Evolutionary conservation across 1,140 invertebrate genomes (phyloP), one percentile per base, ranked within the genome.

Genomic region (Aleiodes sp.): DNA sequence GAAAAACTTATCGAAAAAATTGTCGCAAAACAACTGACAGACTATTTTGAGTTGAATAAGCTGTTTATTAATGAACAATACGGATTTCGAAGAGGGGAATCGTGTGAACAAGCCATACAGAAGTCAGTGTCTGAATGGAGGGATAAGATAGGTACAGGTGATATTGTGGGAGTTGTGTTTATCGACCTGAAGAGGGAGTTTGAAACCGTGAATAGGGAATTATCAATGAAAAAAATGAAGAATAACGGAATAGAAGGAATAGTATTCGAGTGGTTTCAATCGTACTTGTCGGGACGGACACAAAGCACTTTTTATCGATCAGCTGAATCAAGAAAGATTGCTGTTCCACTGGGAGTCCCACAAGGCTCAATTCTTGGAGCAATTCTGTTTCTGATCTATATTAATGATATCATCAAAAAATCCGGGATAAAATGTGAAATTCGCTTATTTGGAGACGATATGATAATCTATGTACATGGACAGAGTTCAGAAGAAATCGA

Each of bases 1-100:
- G 73, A 77, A 68, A 74, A 75, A 68, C 31, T 77, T 35, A 16
- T 77, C 9, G 74, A 77, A 70, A 2, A 73, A 19, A 24, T 70
- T 33, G 72, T 73, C 2, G 70, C 74, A 62, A 63, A 70, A 41
- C 71, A 74, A 68, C 12, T 75, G 26, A 57, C 12, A 14, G 33
- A 72, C 2, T 66, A 64, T 28, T 31, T 74, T 4, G 65, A 67
- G 14, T 46, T 7, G 2, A 72, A 74, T 65, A 52, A 68, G 6
- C 39, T 70, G 52, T 21, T 72, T 12, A 71, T 37, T 9, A 59
- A 70, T 19, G 28, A 69, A 10, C 71, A 70, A 41, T 72, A 60
- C 10, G 73, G 73, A 19, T 74, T 72, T 41, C 46, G 70, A 43
- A 60, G 35, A 9, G 16, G 67, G 26, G 43, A 66, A 10, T 73